Percentiles rank a stretch among this genome's conserved stretches.
Evolutionary conservation across 35 echinoderm and acorn worm genomes (phyloP).

Genomic region (Ophioderma brevispina): DNA sequence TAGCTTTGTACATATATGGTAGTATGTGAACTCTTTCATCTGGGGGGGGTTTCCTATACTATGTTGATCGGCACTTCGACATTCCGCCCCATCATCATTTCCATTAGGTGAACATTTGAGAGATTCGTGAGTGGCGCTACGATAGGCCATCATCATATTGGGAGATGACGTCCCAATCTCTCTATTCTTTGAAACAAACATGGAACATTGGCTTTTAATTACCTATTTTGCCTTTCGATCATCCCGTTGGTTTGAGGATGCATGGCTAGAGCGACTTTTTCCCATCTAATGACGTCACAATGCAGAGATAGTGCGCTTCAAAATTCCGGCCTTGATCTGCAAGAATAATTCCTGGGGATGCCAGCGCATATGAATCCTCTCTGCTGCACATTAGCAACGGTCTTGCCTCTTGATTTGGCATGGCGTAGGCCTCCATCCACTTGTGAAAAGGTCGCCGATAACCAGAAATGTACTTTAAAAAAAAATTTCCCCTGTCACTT

Average conservation of each 20-base stretch:
- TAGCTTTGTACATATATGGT: neutral
- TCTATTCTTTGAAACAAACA: constrained; percentile 47
- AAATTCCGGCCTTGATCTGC: constrained; percentile 71
- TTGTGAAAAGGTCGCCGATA: constrained; percentile 58
- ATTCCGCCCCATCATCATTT: constrained; percentile 66
- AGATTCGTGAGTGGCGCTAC: constrained; percentile 48
- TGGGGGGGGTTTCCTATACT: neutral
- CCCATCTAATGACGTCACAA: constrained; percentile 35
- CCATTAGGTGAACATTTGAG: constrained; percentile 43
- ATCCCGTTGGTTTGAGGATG: constrained; percentile 67
- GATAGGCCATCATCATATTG: constrained; percentile 48
- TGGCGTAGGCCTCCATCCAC: constrained; percentile 55
- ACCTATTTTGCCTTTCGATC: constrained; percentile 60
- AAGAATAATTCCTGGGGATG: constrained; percentile 37
- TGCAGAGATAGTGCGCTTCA: constrained; percentile 44
- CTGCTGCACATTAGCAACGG: constrained; percentile 20
- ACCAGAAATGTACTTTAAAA: constrained; percentile 51
- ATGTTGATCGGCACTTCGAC: constrained; percentile 28
- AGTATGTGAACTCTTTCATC: neutral
- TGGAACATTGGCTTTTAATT: constrained; percentile 44
- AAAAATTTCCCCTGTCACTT: constrained; percentile 23
- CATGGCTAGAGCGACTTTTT: constrained; percentile 45
- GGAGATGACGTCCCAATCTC: constrained; percentile 64
- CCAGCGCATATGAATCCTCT: constrained; percentile 43
- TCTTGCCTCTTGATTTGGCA: constrained; percentile 57